Base-by-base conservation (phyloP, 2,113 vertebrate genomes). In the Phylloscopus whistleri region DNA sequence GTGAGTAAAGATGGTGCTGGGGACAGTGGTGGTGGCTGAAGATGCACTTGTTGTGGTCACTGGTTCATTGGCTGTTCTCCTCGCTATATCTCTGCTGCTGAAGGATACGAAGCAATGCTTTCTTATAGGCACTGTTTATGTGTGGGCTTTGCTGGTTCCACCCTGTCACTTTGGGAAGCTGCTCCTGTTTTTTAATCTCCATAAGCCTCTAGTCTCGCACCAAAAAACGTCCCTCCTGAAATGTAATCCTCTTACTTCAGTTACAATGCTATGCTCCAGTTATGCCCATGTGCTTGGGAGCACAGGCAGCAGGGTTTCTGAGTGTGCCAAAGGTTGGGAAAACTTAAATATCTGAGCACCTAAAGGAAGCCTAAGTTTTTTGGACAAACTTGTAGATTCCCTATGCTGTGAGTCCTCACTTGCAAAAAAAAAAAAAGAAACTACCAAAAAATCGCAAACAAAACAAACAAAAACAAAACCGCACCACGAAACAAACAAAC, bases 161-260 rank as follows among this genome's bases (percentile, higher is more conserved):
- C 79, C 55, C 84, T 66, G 51, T 79, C 67, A 35, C 75, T 73
- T 79, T 77, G 49, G 15, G 33, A 85, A 88, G 63, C 82, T 74
- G 79, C 68, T 89, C 80, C 68, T 88, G 9, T 33, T 43, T 85
- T 91, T 91, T 85, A 94, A 97, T 96, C 69, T 69, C 37, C 35
- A 18, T 96, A 93, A 97, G 67, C 59, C 48, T 90, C 43, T 86
- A 83, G 93, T 88, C 95, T 94, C 1, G 0, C 63, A 91, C 92
- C 63, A 74, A 94, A 95, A 93, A 79, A 60, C 67, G 39, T 80
- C 87, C 84, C 78, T 95, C 63, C 82, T 90, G 94, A 70, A 93
- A 84, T 83, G 84, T 95, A 97, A 97, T 95, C 92, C 72, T 95
- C 91, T 95, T 95, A 77, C 76, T 87, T 93, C 39, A 33, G 67